phyloP scores from a whole-genome alignment of 2,888 invertebrate genomes.

The Drosophila aldrichi region DNA sequence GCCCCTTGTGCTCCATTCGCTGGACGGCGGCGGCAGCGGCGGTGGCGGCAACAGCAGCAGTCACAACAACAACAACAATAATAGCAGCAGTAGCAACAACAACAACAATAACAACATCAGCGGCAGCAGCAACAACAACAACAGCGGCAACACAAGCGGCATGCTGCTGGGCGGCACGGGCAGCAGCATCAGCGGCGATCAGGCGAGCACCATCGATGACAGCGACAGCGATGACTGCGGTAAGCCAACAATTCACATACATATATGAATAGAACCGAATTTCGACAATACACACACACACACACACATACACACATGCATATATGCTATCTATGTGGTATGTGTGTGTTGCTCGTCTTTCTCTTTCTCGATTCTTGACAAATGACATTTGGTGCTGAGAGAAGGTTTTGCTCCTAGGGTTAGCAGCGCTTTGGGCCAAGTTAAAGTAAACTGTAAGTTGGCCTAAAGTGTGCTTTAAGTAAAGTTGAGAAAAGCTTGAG shows the following conservation, averaged over 20 bases:
- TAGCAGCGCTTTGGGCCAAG: neutral
- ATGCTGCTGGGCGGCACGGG: slow-evolving; percentile 74
- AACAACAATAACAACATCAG: slow-evolving; percentile 37
- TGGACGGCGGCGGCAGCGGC: slow-evolving; percentile 57
- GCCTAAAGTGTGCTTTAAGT: neutral
- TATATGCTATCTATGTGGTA: too few species aligned
- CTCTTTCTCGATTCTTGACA: neutral
- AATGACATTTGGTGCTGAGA: neutral
- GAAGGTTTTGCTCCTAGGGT: neutral
- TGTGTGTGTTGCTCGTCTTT: neutral
- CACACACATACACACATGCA: neutral
- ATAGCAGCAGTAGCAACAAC: slow-evolving; percentile 38
- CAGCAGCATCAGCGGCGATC: slow-evolving; percentile 84
- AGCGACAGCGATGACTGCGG: slow-evolving; percentile 85
- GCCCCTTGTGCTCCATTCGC: slow-evolving; percentile 66
- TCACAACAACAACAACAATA: slow-evolving; percentile 33
- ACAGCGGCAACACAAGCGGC: slow-evolving; percentile 51
- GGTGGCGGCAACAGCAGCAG: slow-evolving; percentile 21
- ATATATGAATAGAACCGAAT: neutral
- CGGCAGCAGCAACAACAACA: slow-evolving; percentile 43
- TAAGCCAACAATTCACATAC: slow-evolving; percentile 69
- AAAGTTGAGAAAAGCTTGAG: too few species aligned
- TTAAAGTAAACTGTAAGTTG: neutral
- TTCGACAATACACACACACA: neutral
- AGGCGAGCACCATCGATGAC: slow-evolving; percentile 84